These are phyloP conservation scores for Diorhabda sublineata DNA, from an alignment of 1,140 invertebrate species.

Conservation along the genomic window DNA sequence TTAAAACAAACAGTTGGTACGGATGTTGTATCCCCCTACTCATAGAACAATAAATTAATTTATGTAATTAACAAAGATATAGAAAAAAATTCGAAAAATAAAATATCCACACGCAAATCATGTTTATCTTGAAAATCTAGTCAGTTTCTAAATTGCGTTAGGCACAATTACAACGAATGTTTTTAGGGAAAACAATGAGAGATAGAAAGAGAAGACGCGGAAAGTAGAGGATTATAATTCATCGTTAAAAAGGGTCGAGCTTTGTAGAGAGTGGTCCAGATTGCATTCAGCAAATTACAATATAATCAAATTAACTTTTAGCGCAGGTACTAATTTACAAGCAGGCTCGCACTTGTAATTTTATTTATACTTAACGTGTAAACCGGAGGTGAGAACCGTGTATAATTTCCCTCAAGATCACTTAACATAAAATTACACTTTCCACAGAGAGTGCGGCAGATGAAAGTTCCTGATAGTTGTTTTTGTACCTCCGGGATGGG, in stretches of 20 bases:
- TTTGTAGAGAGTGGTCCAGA: conserved; percentile 20
- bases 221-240: conserved; percentile 22
- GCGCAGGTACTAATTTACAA: conserved; percentile 26
- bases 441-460: conserved; percentile 13
- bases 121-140: no score
- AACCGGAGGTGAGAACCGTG: conserved; percentile 22
- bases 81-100: no score
- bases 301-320: conserved; percentile 38
- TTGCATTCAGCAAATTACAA: conserved; percentile 36
- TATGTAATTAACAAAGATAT: no score
- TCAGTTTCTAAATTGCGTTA: not conserved
- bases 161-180: conserved; percentile 11
- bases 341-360: conserved; percentile 24
- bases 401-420: conserved; percentile 36
- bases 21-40: no score
- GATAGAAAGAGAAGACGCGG: conserved; percentile 11
- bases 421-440: conserved; percentile 36
- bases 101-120: no score
- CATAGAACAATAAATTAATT: no score
- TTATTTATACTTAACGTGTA: conserved; percentile 33
- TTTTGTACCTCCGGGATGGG: conserved; percentile 6
- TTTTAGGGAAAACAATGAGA: conserved; percentile 14
- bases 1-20: no score
- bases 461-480: conserved; percentile 17
- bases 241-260: conserved; percentile 23